Evolutionary conservation across 2,888 invertebrate genomes (phyloP).

Genomic region (Drosophila kokeensis): DNA sequence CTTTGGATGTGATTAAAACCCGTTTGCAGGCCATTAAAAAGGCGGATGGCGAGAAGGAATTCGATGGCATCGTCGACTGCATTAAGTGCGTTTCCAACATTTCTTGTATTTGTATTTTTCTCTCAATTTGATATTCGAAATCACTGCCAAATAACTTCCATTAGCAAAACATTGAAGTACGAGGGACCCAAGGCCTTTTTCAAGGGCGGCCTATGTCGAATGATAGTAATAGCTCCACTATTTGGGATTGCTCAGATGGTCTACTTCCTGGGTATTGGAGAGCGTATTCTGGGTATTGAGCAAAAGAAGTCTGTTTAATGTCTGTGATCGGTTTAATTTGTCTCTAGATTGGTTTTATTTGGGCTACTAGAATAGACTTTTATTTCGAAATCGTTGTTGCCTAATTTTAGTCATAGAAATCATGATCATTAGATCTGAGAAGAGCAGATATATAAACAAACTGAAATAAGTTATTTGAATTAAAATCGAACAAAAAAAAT

Average conservation of each 20-base stretch:
- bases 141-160: background rate
- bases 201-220: constrained; percentile 97
- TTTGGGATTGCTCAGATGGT: constrained; percentile 99
- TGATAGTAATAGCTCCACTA: constrained; percentile 98
- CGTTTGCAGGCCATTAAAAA: constrained; percentile 96
- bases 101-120: background rate
- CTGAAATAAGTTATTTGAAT: background rate
- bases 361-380: too few relatives aligned
- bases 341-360: too few relatives aligned
- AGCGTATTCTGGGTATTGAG: constrained; percentile 87
- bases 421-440: background rate
- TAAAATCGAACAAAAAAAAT: background rate
- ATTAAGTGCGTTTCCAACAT: constrained; percentile 88
- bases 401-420: background rate
- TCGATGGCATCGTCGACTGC: constrained; percentile 94
- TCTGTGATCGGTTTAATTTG: too few relatives aligned
- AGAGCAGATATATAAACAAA: background rate
- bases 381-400: background rate
- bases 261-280: constrained; percentile 97
- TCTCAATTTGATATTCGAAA: background rate
- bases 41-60: constrained; percentile 92
- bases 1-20: constrained; percentile 98
- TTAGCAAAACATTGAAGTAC: constrained; percentile 91
- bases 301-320: constrained; percentile 39
- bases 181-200: constrained; percentile 98